Conservation (phyloP, 2,888 invertebrate genomes). For the Laothoe populi region DNA sequence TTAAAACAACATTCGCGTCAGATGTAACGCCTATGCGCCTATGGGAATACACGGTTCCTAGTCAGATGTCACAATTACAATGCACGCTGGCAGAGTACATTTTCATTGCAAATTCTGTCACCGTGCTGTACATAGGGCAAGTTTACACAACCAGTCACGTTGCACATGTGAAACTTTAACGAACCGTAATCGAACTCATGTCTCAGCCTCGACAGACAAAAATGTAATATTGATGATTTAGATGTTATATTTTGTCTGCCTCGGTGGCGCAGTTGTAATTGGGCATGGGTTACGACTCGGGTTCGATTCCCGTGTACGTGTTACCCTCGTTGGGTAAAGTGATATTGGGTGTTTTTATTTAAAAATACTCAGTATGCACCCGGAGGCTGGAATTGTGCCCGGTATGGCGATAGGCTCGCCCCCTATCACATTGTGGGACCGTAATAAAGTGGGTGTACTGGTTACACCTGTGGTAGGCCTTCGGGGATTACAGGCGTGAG, state of each 20-base stretch:
- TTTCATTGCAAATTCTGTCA: slow-evolving; percentile 81
- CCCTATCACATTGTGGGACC: no score
- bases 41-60: slow-evolving; percentile 51
- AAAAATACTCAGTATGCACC: no score
- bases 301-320: no score
- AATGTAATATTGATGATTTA: slow-evolving; percentile 9
- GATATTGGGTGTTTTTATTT: no score
- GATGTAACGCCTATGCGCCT: background rate
- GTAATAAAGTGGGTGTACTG: no score
- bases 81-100: slow-evolving; percentile 74
- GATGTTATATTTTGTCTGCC: background rate
- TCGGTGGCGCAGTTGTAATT: no score
- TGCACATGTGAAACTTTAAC: slow-evolving; percentile 83
- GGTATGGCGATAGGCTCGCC: no score
- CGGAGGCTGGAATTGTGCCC: no score
- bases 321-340: no score
- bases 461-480: no score
- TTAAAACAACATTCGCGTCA: background rate
- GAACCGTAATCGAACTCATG: slow-evolving; percentile 77
- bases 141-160: slow-evolving; percentile 74
- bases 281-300: no score
- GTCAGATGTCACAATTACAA: slow-evolving; percentile 72
- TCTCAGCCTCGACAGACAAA: slow-evolving; percentile 35
- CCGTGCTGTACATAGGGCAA: slow-evolving; percentile 67
- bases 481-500: no score